Percentiles rank a stretch among this genome's conserved stretches.
These are phyloP conservation scores for Phania funesta DNA, from an alignment of 2,888 invertebrate genomes.

Conservation along the genomic window DNA sequence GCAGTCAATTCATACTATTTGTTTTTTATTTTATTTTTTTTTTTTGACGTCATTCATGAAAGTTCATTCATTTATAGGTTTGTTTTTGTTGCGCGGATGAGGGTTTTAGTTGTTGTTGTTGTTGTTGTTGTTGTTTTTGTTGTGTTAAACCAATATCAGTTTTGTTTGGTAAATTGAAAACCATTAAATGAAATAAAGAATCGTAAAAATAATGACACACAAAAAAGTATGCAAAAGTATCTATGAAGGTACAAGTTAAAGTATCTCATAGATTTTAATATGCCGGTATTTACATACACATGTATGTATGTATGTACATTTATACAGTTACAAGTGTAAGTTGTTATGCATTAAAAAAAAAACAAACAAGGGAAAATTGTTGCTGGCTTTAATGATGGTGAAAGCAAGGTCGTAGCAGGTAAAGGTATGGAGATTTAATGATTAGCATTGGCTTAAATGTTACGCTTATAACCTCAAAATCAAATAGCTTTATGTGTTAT, in stretches of 20 bases:
- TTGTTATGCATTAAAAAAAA: background rate
- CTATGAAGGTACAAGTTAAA: conserved; percentile 2
- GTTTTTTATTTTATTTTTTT: conserved; percentile 28
- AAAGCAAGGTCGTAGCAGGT: background rate
- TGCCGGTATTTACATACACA: too few relatives aligned
- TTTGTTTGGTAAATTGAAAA: conserved; percentile 56
- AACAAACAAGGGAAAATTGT: background rate
- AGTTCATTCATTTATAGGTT: conserved; percentile 23
- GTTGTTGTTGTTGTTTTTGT: conserved; percentile 33
- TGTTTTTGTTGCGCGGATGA: background rate
- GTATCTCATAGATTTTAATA: conserved; percentile 1
- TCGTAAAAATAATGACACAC: conserved; percentile 51
- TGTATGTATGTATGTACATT: too few relatives aligned
- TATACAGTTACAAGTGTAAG: background rate
- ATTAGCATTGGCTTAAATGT: background rate
- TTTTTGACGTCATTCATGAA: conserved; percentile 13
- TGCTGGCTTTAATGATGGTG: background rate
- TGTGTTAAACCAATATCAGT: conserved; percentile 11
- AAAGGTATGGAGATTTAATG: background rate
- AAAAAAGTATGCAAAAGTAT: background rate
- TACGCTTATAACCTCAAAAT: background rate
- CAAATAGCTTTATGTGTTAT: too few relatives aligned
- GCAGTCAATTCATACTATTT: conserved; percentile 46
- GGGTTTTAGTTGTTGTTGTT: background rate
- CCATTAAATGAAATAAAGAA: conserved; percentile 62